A percentile compares a stretch with the other conserved stretches of the same genome.
Conservation (phyloP, 2,113 vertebrate species). For the Pristiophorus japonicus region DNA sequence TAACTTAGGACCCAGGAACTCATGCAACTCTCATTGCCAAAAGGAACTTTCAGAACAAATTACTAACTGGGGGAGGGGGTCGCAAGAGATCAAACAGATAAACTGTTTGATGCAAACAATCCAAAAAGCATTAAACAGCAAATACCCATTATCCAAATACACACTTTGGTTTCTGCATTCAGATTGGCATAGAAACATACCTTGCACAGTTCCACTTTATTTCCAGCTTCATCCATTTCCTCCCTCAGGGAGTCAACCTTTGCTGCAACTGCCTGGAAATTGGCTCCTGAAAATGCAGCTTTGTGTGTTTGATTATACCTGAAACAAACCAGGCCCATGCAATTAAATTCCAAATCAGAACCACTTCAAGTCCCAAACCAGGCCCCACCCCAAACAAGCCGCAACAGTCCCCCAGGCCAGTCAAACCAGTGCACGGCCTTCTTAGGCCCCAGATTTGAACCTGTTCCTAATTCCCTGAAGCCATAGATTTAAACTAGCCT, state of each 20-base stretch:
- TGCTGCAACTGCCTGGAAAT: conserved; percentile 91
- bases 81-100: neutral
- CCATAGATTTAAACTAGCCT: no score
- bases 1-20: neutral
- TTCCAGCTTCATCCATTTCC: conserved; percentile 94
- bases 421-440: neutral
- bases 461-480: neutral
- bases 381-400: neutral
- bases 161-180: neutral
- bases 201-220: conserved; percentile 98
- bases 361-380: neutral
- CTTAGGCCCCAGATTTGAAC: neutral
- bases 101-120: neutral
- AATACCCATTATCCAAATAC: neutral
- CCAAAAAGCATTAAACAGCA: neutral
- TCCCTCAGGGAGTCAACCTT: conserved; percentile 94
- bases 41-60: neutral
- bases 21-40: neutral
- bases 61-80: no score
- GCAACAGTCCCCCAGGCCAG: neutral
- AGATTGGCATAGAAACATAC: conserved; percentile 50
- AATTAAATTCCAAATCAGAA: neutral
- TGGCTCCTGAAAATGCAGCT: conserved; percentile 85
- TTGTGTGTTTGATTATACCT: conserved; percentile 97
- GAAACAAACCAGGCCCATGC: conserved; percentile 37